Conservation (phyloP, 1,140 invertebrate species). For the Neotoxoptera formosana region DNA sequence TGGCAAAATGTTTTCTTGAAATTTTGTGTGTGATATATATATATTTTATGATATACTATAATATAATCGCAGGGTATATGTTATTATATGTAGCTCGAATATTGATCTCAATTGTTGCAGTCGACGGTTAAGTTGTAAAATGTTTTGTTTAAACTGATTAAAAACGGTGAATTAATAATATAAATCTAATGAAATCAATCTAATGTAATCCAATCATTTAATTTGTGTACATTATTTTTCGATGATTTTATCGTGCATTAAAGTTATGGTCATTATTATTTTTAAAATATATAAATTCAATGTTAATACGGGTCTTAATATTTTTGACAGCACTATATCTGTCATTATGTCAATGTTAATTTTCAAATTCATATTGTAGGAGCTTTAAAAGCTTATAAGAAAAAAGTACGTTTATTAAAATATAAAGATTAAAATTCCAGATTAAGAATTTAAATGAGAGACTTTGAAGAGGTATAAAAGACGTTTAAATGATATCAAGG, state of each 20-base stretch:
- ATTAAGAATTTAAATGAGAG: constrained; percentile 19
- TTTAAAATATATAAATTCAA: neutral
- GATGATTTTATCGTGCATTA: neutral
- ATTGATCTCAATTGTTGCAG: too few species aligned
- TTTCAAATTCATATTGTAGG: neutral
- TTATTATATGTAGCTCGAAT: neutral
- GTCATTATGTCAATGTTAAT: neutral
- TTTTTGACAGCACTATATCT: too few species aligned
- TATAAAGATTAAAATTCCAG: neutral
- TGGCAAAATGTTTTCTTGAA: neutral
- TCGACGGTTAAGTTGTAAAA: too few species aligned
- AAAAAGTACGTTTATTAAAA: neutral
- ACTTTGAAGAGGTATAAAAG: neutral
- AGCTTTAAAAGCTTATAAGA: neutral
- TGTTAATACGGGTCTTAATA: neutral
- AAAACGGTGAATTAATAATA: neutral
- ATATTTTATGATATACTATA: too few species aligned
- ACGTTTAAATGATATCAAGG: neutral
- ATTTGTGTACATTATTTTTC: neutral
- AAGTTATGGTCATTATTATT: neutral
- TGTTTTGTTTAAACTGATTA: neutral
- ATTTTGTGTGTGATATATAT: neutral
- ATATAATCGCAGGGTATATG: too few species aligned
- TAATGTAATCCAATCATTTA: neutral
- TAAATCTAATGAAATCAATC: neutral